Evolutionary conservation across 2,797 vertebrate genomes (phyloP), one percentile per base, ranked within the genome.

Genomic region (Pipistrellus kuhlii): DNA sequence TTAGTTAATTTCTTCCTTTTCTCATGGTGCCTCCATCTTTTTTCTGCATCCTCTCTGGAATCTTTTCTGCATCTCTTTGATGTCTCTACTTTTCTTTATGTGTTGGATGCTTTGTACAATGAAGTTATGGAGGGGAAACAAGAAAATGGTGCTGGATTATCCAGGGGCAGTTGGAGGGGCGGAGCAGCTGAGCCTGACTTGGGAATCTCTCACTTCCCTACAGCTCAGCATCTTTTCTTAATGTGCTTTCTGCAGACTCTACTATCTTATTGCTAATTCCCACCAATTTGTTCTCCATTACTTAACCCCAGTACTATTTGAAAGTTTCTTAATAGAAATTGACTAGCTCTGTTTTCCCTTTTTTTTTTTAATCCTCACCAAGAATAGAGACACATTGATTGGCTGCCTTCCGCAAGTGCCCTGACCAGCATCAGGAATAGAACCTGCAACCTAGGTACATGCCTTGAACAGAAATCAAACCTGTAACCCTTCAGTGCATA

Each of bases 281-380:
- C 55, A 51, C 23, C n/a, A 35, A 38, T 88, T 83, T 35, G 2
- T 87, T 91, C 7, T 21, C 38, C 20, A n/a, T 71, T 71, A 64
- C 59, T 62, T 62, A 76, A 51, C 1, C 13, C n/a, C 3, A 69
- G 51, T 66, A 57, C 5, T 72, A 46, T 88, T 96, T 57, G 10
- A 44, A 82, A 20, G 38, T 53, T 88, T 71, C 38, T 66, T 92
- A 53, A 5, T 3, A 30, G 21, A 13, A 72, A 27, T 18, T 85
- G 84, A 77, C 32, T 89, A 73, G 21, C 46, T 92, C 51, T 93
- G 44, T 53, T 93, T 93, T 85, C 84, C 59, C 25, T 59, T 59
- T 59, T 12, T 25, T 25, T 53, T 20, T 20, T 53, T 12, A 25
- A 62, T 62, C 59, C 59, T 62, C 27, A 62, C 59, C 59, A 30